phyloP scores from a whole-genome alignment of 2,113 vertebrate genomes.

The Microtus pennsylvanicus region DNA sequence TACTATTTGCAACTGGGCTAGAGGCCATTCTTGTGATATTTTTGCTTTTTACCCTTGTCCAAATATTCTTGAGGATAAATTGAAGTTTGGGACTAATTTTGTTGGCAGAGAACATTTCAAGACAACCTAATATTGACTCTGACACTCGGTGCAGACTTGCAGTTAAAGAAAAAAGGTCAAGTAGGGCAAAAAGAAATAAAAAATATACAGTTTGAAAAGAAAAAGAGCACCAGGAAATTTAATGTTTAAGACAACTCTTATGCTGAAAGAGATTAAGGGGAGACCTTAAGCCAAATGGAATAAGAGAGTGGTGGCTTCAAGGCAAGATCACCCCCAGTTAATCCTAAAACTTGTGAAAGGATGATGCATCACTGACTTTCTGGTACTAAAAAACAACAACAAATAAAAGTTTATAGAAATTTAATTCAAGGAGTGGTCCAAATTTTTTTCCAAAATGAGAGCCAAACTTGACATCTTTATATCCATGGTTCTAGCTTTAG shows the following conservation, averaged over 20 bases:
- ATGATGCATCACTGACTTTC: not conserved
- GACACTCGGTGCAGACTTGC: not conserved
- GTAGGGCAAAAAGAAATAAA: not conserved
- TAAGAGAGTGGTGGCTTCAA: not conserved
- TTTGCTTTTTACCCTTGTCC: not conserved
- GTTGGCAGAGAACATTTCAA: not conserved
- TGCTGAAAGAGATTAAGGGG: not conserved
- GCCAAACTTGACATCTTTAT: not conserved
- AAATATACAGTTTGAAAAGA: not conserved
- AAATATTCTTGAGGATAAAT: not conserved
- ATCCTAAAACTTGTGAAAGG: not conserved
- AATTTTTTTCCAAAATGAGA: not conserved
- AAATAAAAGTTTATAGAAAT: not conserved
- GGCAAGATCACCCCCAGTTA: not conserved
- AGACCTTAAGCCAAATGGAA: not conserved
- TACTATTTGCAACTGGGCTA: not conserved
- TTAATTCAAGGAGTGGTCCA: not conserved
- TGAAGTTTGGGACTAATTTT: not conserved
- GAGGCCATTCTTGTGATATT: not conserved
- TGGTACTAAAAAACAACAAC: not conserved
- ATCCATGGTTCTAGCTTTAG: not conserved
- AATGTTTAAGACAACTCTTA: not conserved
- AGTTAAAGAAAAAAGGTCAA: not conserved
- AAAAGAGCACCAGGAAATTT: not conserved
- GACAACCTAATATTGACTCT: not conserved